Conservation (phyloP, 2,888 invertebrate species). For the Merodon equestris region DNA sequence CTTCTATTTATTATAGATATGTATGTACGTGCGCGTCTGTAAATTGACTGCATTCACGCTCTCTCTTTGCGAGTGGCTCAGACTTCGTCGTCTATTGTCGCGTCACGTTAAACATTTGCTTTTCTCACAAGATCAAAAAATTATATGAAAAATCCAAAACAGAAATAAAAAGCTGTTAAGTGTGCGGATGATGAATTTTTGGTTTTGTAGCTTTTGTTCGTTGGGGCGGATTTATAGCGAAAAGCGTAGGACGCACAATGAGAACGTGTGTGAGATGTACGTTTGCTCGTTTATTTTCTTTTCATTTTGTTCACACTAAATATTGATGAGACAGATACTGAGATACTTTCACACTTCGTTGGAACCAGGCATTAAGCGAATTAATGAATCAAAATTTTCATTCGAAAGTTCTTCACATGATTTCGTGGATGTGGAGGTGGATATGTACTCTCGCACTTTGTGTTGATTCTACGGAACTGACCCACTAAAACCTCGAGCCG, state of each 20-base stretch:
- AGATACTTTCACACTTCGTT: background rate
- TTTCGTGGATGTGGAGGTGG: background rate
- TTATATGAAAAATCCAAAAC: slow-evolving; percentile 20
- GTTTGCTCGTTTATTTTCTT: background rate
- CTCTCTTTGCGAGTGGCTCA: background rate
- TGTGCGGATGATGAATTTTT: slow-evolving; percentile 28
- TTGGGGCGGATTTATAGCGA: slow-evolving; percentile 2
- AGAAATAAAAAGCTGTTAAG: slow-evolving; percentile 5
- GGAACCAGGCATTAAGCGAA: background rate
- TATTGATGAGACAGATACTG: slow-evolving; percentile 35
- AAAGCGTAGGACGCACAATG: background rate
- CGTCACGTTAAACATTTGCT: slow-evolving; percentile 24
- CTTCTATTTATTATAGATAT: background rate
- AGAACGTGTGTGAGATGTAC: background rate
- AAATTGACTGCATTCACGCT: background rate
- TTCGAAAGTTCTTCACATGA: background rate
- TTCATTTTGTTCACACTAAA: slow-evolving; percentile 26
- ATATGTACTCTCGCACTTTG: slow-evolving; percentile 4
- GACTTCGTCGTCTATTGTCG: slow-evolving; percentile 18
- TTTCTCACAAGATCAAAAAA: background rate
- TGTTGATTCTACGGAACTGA: slow-evolving; percentile 34
- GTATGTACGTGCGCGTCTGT: background rate
- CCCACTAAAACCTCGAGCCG: slow-evolving; percentile 29
- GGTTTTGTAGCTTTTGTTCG: background rate
- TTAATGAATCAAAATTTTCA: slow-evolving; percentile 44